Evolutionary conservation across 2,888 invertebrate species (phyloP), one percentile per base, ranked within the genome.

Genomic region (Barypeithes pellucidus): DNA sequence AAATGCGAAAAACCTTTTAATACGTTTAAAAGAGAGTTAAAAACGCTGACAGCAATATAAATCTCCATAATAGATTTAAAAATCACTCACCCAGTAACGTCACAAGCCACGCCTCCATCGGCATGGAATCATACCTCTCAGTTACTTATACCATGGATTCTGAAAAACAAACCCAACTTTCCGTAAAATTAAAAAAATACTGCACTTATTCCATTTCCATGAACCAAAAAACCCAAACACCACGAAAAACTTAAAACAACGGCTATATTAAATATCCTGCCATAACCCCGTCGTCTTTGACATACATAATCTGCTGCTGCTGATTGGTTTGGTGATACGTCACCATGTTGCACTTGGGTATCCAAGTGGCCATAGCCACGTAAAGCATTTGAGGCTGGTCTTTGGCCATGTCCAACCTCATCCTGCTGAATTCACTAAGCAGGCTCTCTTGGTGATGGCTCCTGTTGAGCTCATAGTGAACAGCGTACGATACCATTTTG

Each of bases 281-380:
- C 24, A 24, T 50, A 22, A 50, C 24, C 50, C 1, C 1, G 16
- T 47, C 8, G 36, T 29, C 60, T 47, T 45, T 59, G 39, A 76
- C 76, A 71, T 76, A 76, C 76, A 74, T 71, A 66, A 71, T 74
- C 41, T 76, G 73, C 33, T 71, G 71, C 14, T 76, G 74, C 16
- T 65, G 65, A 43, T 67, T 67, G n/a, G 16, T 33, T 9, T 57
- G 54, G 50, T 76, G 76, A 69, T 77, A 76, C 67, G 83, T 84
- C 22, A 72, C 65, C 83, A 85, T 84, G 81, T 86, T 86, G 82
- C 87, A 94, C 88, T 93, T 93, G 84, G 93, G 92, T 83, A 92
- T 92, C 93, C 93, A 93, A 81, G 92, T 91, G 86, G 89, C 88
- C 84, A 92, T 90, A 73, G 92, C 91, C 80, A 92, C 89, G 86